Base-by-base conservation (phyloP, 37 sponge, comb jelly and placozoan species). In the Spongilla lacustris region DNA sequence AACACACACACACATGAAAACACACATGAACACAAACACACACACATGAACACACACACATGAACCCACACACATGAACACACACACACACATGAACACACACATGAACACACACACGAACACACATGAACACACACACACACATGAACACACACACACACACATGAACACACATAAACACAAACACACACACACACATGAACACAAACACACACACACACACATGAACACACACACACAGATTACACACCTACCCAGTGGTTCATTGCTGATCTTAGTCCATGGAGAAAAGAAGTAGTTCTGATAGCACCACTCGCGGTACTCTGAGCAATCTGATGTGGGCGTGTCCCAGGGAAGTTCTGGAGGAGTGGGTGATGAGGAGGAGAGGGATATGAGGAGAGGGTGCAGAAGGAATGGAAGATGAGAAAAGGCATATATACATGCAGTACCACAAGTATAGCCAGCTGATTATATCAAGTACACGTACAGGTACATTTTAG, bases 271-370 rank as follows among this genome's bases (percentile, higher is more conserved):
- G 49, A 96, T 96, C 82, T 93, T 93, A 50, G 36, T 91, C 96
- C 96, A 96, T 0, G 96, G 96, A 21, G 92, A 79, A 48, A 88
- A 85, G 79, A 91, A 83, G 27, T 27, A 93, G 76, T 95, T 97
- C 34, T 92, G 84, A 4, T 24, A 34, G 28, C 87, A 84, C 96
- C 96, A 97, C 33, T 91, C 89, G 0, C 37, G 29, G 76, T 90
- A 97, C 78, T 96, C 89, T 23, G 83, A 32, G 74, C 87, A 93
- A 82, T 87, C 84, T 22, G 87, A 83, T 9, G 94, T 84, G 13
- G 99, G 99, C 17, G 86, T 84, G 81, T 99, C 99, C 99, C 99
- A 99, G n/a, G 99, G 99, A 37, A 99, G 80, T 72, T 99, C 98
- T 92, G 68, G 1, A 11, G 23, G 48, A 28, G 29, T 68, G 23